Evolutionary conservation across 2,797 vertebrate species (phyloP).

Genomic region (Labroides dimidiatus): DNA sequence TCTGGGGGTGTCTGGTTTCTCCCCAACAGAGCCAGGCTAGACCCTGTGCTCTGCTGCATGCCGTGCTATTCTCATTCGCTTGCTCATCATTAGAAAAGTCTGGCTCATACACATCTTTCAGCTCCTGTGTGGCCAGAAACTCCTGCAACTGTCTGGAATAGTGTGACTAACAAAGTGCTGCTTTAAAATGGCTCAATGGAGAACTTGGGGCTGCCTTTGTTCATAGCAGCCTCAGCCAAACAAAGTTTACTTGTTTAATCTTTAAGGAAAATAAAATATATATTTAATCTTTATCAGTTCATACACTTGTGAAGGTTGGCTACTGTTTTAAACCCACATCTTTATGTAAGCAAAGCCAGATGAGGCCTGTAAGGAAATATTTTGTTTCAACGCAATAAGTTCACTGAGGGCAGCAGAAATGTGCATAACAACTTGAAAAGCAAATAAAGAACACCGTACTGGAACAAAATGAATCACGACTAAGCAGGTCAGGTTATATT

Average conservation of each 20-base stretch:
- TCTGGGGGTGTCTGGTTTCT: constrained; percentile 59
- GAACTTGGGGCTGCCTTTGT: not conserved
- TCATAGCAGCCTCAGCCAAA: not conserved
- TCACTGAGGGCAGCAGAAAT: not conserved
- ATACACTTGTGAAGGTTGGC: no score
- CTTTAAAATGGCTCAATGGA: not conserved
- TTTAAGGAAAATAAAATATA: not conserved
- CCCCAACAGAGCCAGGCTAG: constrained; percentile 29
- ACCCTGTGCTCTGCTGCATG: constrained; percentile 57
- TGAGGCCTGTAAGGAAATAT: not conserved
- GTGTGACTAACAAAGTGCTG: constrained; percentile 8
- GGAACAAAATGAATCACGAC: constrained; percentile 35
- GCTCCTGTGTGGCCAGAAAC: constrained; percentile 6
- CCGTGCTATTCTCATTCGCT: constrained; percentile 73
- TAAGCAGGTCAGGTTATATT: constrained; percentile 17
- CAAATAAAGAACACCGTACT: constrained; percentile 26
- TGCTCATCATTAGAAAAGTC: constrained; percentile 30
- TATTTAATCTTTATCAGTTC: no score
- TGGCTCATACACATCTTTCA: constrained; percentile 21
- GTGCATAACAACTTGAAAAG: not conserved
- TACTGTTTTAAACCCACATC: no score
- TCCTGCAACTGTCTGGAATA: constrained; percentile 1
- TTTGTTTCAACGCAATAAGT: not conserved
- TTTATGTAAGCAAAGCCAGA: not conserved
- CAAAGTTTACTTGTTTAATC: not conserved